A percentile compares a stretch with the other conserved stretches of the same genome.
phyloP scores from a whole-genome alignment of 2,888 invertebrate species.

The Cylindroiulus punctatus region DNA sequence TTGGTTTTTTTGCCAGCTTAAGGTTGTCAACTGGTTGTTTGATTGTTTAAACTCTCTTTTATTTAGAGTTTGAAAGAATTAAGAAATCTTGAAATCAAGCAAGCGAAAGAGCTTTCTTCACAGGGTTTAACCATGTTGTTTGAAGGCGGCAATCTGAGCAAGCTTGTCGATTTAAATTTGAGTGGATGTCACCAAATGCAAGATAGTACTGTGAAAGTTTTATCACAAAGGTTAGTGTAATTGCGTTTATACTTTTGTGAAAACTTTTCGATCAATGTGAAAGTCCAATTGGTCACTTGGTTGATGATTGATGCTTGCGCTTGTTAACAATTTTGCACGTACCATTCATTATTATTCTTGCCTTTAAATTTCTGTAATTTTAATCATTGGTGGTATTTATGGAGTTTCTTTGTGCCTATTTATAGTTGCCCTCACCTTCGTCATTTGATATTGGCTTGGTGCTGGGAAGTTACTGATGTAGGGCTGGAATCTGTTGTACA shows the following conservation, averaged over 20 bases:
- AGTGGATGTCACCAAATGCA: conserved; percentile 59
- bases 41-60: background rate
- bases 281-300: background rate
- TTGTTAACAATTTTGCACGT: no score
- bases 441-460: conserved; percentile 59
- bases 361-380: no score
- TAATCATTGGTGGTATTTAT: no score
- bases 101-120: conserved; percentile 58
- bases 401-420: background rate
- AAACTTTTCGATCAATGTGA: background rate
- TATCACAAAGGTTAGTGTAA: conserved; percentile 54
- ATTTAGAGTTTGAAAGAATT: conserved; percentile 56
- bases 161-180: conserved; percentile 58
- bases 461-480: conserved; percentile 60
- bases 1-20: background rate
- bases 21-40: no score
- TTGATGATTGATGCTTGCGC: background rate
- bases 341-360: background rate
- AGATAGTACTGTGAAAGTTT: conserved; percentile 57
- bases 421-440: conserved; percentile 57
- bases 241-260: background rate
- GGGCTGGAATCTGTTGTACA: conserved; percentile 57
- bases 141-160: conserved; percentile 50
- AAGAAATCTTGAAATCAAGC: conserved; percentile 58
- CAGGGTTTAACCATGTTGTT: conserved; percentile 57